Evolutionary conservation across 2,888 invertebrate genomes (phyloP), one percentile per base, ranked within the genome.

Genomic region (Matsumyia berberina): DNA sequence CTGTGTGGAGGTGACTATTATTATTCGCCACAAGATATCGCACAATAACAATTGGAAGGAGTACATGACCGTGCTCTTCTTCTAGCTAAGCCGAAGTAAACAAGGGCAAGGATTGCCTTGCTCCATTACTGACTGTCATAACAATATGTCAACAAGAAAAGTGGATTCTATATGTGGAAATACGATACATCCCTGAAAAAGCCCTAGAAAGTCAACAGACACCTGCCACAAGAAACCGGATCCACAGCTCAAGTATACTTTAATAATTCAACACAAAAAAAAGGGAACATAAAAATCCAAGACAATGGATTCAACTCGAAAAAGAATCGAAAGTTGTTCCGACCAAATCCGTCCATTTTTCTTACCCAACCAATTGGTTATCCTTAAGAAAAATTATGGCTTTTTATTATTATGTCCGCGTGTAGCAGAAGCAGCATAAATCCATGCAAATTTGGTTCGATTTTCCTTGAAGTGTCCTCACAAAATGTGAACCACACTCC

Each of bases 391-490:
- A 57, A 44, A 33, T 37, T 24, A 62, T 62, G 29, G 29, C 37
- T 37, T 80, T 77, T 69, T 80, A 76, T 55, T 79, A 39, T 35
- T 44, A 66, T 44, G 60, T 49, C 37, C 55, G 46, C 66, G 49
- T 77, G 35, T 70, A 76, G 33, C 57, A 58, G 33, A 33, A 42
- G 33, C 53, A 72, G 58, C 11, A 66, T 53, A 53, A 64, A 60
- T 58, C 60, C 66, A 78, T 72, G 60, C 66, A 66, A 83, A 83
- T 78, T 72, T 67, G 66, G 67, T 62, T 70, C 58, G 64, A 62
- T 58, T 77, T 78, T 33, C 66, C 58, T 60, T 72, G 12, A 51
- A 70, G 62, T 64, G 66, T 69, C 73, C 64, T 57, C 49, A 42
- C 42, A 39, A 42, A 76, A 55, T 66, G 24, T 39, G 33, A 82